phyloP scores from a whole-genome alignment of 2,113 vertebrate genomes.

The Dolichallabes microphthalmus region DNA sequence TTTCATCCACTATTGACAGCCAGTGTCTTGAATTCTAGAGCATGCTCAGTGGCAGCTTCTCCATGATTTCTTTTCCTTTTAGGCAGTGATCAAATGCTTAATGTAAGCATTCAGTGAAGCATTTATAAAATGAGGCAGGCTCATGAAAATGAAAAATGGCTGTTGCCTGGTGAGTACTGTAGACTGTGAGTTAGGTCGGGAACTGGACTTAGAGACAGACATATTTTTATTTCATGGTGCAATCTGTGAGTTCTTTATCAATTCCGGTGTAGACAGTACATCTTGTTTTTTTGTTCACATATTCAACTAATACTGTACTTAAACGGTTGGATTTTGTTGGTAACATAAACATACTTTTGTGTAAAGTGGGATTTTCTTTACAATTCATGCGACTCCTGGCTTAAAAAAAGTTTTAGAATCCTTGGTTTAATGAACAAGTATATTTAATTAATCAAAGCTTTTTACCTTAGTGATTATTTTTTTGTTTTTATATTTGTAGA shows the following conservation, averaged over 20 bases:
- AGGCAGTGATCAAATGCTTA: neutral
- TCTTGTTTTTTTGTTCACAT: neutral
- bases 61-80: neutral
- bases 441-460: neutral
- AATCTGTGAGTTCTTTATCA: neutral
- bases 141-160: neutral
- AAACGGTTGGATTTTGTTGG: neutral
- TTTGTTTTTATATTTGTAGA: conserved; percentile 55
- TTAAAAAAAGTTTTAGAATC: neutral
- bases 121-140: neutral
- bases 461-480: neutral
- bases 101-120: neutral
- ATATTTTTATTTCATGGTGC: neutral
- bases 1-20: too few relatives aligned
- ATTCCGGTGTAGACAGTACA: neutral
- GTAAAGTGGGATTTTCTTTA: neutral
- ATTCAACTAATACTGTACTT: neutral
- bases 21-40: too few relatives aligned
- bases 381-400: neutral
- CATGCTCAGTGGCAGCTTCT: too few relatives aligned
- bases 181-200: neutral
- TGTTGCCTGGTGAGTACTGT: neutral
- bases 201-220: neutral
- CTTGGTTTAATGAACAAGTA: neutral
- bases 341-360: neutral